Conservation (phyloP, 2,888 invertebrate genomes). For the Steinernema carpocapsae region DNA sequence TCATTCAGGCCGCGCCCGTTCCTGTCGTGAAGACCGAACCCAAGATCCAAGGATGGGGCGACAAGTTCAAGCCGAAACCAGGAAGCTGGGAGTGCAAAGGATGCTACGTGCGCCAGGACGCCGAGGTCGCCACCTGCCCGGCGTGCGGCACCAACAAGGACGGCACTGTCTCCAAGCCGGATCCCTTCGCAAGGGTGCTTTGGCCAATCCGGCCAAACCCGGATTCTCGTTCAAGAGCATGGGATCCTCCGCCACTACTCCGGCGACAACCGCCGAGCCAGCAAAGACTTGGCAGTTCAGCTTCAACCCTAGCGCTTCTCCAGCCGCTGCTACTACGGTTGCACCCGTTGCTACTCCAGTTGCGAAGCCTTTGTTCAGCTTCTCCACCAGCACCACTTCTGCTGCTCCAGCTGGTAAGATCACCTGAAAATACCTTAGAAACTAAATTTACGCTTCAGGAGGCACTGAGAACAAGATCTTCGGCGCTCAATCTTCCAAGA, state of each 20-base stretch:
- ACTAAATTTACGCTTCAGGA: not conserved
- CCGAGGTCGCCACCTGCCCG: constrained; percentile 40
- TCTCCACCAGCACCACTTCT: not conserved
- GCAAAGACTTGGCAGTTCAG: constrained; percentile 36
- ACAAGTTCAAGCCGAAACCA: constrained; percentile 51
- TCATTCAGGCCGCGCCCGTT: not conserved
- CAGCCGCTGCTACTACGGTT: constrained; percentile 27
- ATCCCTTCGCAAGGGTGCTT: constrained; percentile 14
- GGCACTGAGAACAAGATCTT: not conserved
- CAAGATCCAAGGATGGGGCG: constrained; percentile 50
- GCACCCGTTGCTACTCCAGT: constrained; percentile 23
- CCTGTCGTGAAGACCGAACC: constrained; percentile 40
- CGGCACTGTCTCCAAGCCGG: constrained; percentile 39
- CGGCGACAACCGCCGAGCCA: not conserved
- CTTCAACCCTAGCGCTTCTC: constrained; percentile 16
- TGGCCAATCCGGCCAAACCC: too few species aligned
- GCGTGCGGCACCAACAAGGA: constrained; percentile 53
- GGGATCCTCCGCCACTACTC: not conserved
- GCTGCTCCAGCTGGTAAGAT: not conserved
- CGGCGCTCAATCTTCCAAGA: not conserved
- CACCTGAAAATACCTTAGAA: not conserved
- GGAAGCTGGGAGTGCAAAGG: constrained; percentile 55
- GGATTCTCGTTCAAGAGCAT: constrained; percentile 12
- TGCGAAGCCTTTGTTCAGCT: constrained; percentile 20
- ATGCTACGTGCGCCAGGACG: constrained; percentile 48